Evolutionary conservation across 2,113 vertebrate genomes (phyloP), one percentile per base, ranked within the genome.

Genomic region (Sorex fumeus): DNA sequence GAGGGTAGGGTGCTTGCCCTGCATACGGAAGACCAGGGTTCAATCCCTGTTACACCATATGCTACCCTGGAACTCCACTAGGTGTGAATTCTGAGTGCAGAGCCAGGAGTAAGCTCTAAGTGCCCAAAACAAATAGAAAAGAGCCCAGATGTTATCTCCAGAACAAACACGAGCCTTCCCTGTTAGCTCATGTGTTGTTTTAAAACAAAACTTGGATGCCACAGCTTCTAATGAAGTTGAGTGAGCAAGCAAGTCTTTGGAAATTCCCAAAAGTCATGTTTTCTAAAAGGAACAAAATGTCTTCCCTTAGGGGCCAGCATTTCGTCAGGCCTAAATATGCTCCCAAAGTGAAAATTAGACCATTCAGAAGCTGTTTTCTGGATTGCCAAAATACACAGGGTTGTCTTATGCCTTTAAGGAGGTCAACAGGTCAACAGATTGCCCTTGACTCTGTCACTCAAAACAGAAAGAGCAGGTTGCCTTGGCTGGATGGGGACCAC

Each of bases 251-350:
- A 91, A 69, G 70, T 57, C 40, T 87, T 67, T 53, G 30, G 70
- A 74, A 82, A 18, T 91, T 77, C 77, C 69, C 71, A 75, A 23
- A 77, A 86, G 53, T 6, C 23, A 50, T 12, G 40, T 76, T 87
- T 91, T 69, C 84, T 91, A 19, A 81, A 67, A 80, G 89, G 91
- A 92, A 72, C 27, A 43, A 67, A 90, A 74, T 32, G 21, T 6
- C 4, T 11, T 19, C 57, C 47, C 62, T 28, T 89, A 18, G 25
- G 74, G 57, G 10, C 74, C 66, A 82, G n/a, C 62, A 66, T 84
- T 91, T 90, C 77, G 72, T 69, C 11, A 82, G 50, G 53, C 15
- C 81, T 93, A 94, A 36, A 81, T 91, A 72, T 18, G 89, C 92
- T 81, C 77, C 78, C 47, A 45, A 79, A 90, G 60, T 93, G 62